Percentiles rank a stretch among this genome's conserved stretches.
Evolutionary conservation across 2,888 invertebrate genomes (phyloP).

Genomic region (Drosophila meridionalis): DNA sequence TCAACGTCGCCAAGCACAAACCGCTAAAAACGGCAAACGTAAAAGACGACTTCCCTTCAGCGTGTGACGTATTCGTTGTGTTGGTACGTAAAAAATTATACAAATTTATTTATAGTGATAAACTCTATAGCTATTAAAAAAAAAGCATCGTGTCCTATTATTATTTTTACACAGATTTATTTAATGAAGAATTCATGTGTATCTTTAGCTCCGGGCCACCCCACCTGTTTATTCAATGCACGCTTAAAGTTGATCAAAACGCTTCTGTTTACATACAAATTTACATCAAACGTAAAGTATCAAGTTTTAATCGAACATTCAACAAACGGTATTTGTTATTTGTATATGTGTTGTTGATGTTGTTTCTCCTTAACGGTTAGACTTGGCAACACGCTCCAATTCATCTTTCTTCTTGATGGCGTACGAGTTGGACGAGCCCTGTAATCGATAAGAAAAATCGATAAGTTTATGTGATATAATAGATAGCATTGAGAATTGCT

Average conservation of each 20-base stretch:
- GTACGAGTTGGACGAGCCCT: constrained; percentile 99
- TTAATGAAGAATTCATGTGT: constrained; percentile 45
- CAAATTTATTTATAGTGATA: constrained; percentile 42
- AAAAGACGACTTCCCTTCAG: constrained; percentile 7
- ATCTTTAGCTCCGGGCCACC: constrained; percentile 35
- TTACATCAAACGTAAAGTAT: constrained; percentile 57
- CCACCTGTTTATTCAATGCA: constrained; percentile 45
- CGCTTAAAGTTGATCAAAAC: constrained; percentile 57
- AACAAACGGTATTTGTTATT: constrained; percentile 63
- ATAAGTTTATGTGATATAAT: background rate
- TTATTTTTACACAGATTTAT: constrained; percentile 57
- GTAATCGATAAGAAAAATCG: constrained; percentile 54
- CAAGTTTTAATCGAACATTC: constrained; percentile 62
- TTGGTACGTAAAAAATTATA: constrained; percentile 27
- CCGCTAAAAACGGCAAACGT: constrained; percentile 2
- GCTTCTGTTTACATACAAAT: constrained; percentile 52
- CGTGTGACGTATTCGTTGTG: constrained; percentile 17
- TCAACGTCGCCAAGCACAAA: constrained; percentile 1
- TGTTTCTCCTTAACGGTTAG: constrained; percentile 95
- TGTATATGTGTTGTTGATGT: constrained; percentile 32
- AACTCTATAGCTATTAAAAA: constrained; percentile 50
- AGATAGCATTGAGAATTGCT: background rate
- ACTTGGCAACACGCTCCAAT: constrained; percentile 99
- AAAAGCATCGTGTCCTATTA: constrained; percentile 53
- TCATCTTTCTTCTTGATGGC: constrained; percentile 99